These are phyloP conservation scores for Myotis vivesi DNA, from an alignment of 2,797 vertebrate genomes.

Conservation along the genomic window DNA sequence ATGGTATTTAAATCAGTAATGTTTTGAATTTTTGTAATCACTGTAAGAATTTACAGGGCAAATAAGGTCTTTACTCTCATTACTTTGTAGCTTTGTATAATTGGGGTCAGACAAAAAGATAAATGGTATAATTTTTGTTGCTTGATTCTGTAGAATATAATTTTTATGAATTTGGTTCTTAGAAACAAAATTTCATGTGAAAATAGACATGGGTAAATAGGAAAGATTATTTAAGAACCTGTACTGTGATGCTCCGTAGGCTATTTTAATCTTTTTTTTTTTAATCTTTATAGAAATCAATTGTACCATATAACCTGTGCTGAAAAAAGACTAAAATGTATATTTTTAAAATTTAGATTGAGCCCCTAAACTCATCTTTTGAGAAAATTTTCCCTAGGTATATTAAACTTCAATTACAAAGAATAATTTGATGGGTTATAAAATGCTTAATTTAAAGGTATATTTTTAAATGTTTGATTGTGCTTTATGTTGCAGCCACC, in stretches of 20 bases:
- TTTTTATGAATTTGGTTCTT: background rate
- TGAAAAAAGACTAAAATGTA: background rate
- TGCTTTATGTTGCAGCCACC: conserved; percentile 87
- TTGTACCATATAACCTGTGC: background rate
- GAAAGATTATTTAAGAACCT: background rate
- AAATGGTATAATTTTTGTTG: background rate
- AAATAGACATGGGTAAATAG: background rate
- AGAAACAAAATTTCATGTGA: background rate
- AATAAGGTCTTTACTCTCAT: background rate
- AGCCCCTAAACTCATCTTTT: background rate
- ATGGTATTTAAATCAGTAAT: background rate
- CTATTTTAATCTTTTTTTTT: background rate
- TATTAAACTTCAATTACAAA: background rate
- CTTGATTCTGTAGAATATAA: background rate
- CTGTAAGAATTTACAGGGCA: background rate
- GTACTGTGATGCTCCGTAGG: rapidly evolving
- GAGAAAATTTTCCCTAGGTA: background rate
- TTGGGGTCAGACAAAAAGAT: background rate
- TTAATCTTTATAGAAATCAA: background rate
- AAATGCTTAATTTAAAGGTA: background rate
- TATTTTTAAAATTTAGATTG: background rate
- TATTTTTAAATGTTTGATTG: background rate
- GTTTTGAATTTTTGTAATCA: background rate
- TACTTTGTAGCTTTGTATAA: background rate
- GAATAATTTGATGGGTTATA: background rate